Evolutionary conservation across 2,797 vertebrate genomes (phyloP).

Genomic region (Bovichtus variegatus): DNA sequence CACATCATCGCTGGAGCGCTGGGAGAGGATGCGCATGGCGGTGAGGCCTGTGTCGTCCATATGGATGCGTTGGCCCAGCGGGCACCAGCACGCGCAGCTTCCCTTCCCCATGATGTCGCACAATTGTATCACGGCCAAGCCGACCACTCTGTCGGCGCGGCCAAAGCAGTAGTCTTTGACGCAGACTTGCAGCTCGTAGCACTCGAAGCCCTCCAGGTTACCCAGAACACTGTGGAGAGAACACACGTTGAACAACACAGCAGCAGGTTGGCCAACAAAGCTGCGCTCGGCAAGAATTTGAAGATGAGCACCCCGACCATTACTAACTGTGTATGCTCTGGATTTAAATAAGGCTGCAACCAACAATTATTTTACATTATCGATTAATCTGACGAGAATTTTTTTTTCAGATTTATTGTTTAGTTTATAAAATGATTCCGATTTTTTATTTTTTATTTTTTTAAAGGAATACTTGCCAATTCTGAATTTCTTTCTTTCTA

Average conservation of each 20-base stretch:
- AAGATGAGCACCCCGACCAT: not conserved
- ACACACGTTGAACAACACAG: not conserved
- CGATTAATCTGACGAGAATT: no score
- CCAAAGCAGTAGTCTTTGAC: slow-evolving; percentile 99
- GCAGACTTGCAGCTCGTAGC: slow-evolving; percentile 96
- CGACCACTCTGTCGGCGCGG: slow-evolving; percentile 93
- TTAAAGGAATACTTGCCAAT: no score
- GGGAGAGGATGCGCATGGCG: slow-evolving; percentile 95
- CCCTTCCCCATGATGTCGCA: slow-evolving; percentile 91
- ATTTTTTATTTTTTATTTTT: no score
- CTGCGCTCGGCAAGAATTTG: accelerated
- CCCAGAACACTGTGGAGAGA: slow-evolving; percentile 88
- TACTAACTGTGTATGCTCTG: not conserved
- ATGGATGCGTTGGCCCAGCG: slow-evolving; percentile 90
- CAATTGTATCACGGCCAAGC: slow-evolving; percentile 92
- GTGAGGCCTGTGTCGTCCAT: slow-evolving; percentile 98
- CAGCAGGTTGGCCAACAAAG: not conserved
- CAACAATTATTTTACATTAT: not conserved
- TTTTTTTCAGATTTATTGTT: not conserved
- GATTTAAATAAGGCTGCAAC: not conserved
- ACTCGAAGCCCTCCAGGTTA: slow-evolving; percentile 94
- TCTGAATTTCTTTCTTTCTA: no score
- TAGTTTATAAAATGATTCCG: not conserved
- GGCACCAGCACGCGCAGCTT: slow-evolving; percentile 96
- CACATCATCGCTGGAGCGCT: slow-evolving; percentile 96